A percentile compares a stretch with the other conserved stretches of the same genome.
Conservation (phyloP, 2,113 vertebrate genomes). For the Anoura caudifer region DNA sequence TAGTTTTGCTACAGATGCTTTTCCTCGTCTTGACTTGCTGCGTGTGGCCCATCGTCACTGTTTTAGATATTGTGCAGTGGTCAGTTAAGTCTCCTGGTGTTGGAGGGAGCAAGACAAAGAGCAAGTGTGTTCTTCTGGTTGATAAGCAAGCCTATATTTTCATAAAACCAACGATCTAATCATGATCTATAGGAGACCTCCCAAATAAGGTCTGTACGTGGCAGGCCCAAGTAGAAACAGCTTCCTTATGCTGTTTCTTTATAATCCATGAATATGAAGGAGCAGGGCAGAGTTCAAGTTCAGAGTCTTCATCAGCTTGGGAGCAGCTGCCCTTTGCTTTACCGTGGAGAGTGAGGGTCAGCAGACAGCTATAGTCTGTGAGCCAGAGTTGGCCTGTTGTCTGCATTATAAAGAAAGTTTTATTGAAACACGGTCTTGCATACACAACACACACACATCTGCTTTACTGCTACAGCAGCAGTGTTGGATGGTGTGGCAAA, state of each 20-base stretch:
- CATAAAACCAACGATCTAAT: not conserved
- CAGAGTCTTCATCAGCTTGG: not conserved
- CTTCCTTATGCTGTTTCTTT: not conserved
- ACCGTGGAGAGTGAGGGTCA: accelerated
- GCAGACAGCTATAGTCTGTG: not conserved
- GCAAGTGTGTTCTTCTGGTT: not conserved
- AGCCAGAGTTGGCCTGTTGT: not conserved
- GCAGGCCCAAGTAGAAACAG: not conserved
- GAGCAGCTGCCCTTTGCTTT: not conserved
- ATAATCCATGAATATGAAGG: not conserved
- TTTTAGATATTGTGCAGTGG: not conserved
- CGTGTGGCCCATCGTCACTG: not conserved
- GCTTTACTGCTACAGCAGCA: not conserved
- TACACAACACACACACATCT: too few species aligned
- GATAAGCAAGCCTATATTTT: not conserved
- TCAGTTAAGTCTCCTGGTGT: not conserved
- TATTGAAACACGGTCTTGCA: not conserved
- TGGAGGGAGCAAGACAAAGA: not conserved
- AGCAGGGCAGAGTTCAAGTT: not conserved
- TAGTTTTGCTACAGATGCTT: not conserved
- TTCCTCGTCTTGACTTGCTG: not conserved
- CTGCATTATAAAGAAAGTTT: not conserved
- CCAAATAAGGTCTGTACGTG: not conserved
- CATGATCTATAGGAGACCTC: not conserved
- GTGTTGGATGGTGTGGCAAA: not conserved